Conservation (phyloP, 1,140 invertebrate species). For the Panagrolaimus sp. region DNA sequence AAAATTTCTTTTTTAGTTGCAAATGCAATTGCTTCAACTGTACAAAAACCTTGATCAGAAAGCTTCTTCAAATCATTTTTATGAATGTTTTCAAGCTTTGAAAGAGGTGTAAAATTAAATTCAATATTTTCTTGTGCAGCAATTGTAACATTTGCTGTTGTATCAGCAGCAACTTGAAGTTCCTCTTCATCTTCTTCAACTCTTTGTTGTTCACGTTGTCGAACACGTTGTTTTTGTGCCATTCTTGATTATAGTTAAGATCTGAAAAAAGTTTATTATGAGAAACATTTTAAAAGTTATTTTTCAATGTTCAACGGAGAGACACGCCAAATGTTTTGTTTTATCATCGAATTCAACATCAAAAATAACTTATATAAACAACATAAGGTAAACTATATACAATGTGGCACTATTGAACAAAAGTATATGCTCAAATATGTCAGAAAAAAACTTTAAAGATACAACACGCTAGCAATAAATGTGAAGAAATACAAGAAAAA, state of each 20-base stretch:
- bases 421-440: too few species aligned
- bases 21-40: conserved; percentile 89
- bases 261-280: too few species aligned
- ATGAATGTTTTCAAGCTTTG: conserved; percentile 31
- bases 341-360: too few species aligned
- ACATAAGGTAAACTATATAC: too few species aligned
- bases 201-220: neutral
- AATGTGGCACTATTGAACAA: too few species aligned
- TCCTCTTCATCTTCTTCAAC: neutral
- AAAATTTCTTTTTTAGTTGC: conserved; percentile 83
- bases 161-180: neutral
- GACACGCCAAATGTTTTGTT: too few species aligned
- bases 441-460: too few species aligned
- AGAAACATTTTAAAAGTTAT: too few species aligned
- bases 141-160: conserved; percentile 7
- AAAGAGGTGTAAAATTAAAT: neutral
- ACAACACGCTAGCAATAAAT: too few species aligned
- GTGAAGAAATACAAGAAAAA: too few species aligned
- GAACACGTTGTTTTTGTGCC: neutral
- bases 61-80: conserved; percentile 83
- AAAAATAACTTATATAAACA: too few species aligned
- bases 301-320: too few species aligned
- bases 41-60: conserved; percentile 83
- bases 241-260: neutral
- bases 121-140: neutral